Evolutionary conservation across 1,140 invertebrate species (phyloP), one percentile per base, ranked within the genome.

Genomic region (Drusus annulatus): DNA sequence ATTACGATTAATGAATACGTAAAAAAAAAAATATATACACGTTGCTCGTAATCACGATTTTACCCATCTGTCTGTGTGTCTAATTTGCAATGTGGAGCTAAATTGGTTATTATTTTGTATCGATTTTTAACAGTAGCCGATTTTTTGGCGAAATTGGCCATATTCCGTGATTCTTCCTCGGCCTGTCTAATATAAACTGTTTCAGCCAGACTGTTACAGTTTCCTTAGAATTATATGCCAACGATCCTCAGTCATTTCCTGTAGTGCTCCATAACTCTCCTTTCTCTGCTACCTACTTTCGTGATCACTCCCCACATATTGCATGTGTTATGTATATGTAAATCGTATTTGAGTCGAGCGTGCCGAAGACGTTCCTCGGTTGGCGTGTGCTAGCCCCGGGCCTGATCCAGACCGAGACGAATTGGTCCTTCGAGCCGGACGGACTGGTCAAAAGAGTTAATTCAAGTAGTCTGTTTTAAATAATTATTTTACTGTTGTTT

Each of bases 241-340:
- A 36, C 31, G 31, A 36, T 17, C 52, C 52, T 56, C 52, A 15
- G 60, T 23, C 60, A 63, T 63, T 63, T 63, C 28, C 68, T 71
- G 36, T 51, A 17, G 17, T 50, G 50, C 68, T 52, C 68, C 68
- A 71, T 71, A 71, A 71, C 54, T 51, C 68, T 51, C 68, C 68
- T 51, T 71, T 71, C 68, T 50, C 68, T 63, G 31, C 36, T 71
- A 21, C 60, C 68, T 65, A 71, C 68, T 51, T 71, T 74, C 71
- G 71, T 74, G 71, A 74, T 15, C 71, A 58, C 52, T 58, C 71
- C 25, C n/a, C 51, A 56, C 71, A 74, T 74, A 74, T 74, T 56
- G 51, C 52, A 71, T 74, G 71, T 74, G 52, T 74, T 74, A 74
- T 36, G 31, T 36, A 36, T 74, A 74, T 74, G 71, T 74, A 74